phyloP scores from a whole-genome alignment of 1,140 invertebrate species.

The Drosophila sp. region DNA sequence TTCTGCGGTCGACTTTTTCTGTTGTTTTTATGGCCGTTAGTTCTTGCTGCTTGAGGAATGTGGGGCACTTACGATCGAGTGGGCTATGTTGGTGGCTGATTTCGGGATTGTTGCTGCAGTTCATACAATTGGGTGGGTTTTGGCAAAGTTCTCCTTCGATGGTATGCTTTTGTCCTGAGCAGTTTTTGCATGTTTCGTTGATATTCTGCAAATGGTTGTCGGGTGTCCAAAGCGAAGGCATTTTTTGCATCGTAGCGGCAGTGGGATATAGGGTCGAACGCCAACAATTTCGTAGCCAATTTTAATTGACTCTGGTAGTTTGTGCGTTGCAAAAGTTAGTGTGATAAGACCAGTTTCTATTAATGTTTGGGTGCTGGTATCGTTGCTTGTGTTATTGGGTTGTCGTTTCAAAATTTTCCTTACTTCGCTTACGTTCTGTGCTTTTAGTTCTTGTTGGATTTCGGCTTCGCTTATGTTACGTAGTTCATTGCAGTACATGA shows the following conservation, averaged over 20 bases:
- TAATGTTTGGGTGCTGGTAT: background rate
- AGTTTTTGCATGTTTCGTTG: background rate
- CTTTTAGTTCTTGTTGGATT: background rate
- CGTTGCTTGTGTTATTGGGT: background rate
- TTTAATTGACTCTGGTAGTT: background rate
- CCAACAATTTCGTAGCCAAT: background rate
- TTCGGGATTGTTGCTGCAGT: constrained; percentile 17
- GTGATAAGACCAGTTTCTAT: constrained; percentile 2
- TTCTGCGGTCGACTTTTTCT: no score
- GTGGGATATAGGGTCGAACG: background rate
- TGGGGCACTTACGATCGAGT: no score
- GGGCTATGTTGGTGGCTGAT: background rate
- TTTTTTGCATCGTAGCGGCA: constrained; percentile 17
- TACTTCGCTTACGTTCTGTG: constrained; percentile 1
- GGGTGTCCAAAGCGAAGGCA: constrained; percentile 23
- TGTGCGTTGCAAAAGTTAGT: background rate
- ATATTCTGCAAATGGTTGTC: constrained; percentile 18
- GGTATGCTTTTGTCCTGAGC: constrained; percentile 8
- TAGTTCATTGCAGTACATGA: background rate
- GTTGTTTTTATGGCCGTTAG: constrained; percentile 2
- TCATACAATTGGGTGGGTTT: constrained; percentile 4
- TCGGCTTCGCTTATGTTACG: background rate
- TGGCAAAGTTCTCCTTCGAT: constrained; percentile 14
- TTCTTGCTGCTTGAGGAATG: no score
- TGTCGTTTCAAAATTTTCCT: background rate